phyloP scores from a whole-genome alignment of 2,797 vertebrate genomes.

The Nasua narica region DNA sequence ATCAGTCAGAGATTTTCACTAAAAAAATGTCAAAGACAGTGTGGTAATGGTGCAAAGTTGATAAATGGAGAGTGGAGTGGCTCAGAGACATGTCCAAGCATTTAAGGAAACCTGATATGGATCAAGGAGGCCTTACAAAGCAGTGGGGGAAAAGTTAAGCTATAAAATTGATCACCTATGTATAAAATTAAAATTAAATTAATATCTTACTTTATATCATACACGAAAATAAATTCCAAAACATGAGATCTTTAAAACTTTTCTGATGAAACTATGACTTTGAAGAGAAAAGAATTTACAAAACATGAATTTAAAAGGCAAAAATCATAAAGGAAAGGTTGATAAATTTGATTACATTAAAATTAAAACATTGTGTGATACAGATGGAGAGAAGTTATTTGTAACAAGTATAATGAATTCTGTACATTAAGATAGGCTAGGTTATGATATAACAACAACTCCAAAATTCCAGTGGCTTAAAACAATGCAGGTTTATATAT shows the following conservation, averaged over 20 bases:
- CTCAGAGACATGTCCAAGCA: neutral
- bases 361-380: neutral
- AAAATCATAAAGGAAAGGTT: neutral
- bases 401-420: neutral
- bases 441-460: neutral
- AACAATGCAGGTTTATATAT: neutral
- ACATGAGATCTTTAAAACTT: neutral
- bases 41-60: neutral
- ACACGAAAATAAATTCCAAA: neutral
- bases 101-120: neutral
- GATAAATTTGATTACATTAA: neutral
- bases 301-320: neutral
- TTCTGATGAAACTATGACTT: neutral
- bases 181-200: neutral
- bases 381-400: neutral
- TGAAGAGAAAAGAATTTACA: neutral
- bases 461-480: neutral
- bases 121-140: neutral
- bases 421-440: neutral
- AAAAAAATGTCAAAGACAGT: neutral
- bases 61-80: neutral
- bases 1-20: neutral
- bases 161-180: neutral
- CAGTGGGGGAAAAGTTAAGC: neutral
- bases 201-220: neutral